Conservation (phyloP, 2,797 vertebrate species). For the Cuculus canorus region DNA sequence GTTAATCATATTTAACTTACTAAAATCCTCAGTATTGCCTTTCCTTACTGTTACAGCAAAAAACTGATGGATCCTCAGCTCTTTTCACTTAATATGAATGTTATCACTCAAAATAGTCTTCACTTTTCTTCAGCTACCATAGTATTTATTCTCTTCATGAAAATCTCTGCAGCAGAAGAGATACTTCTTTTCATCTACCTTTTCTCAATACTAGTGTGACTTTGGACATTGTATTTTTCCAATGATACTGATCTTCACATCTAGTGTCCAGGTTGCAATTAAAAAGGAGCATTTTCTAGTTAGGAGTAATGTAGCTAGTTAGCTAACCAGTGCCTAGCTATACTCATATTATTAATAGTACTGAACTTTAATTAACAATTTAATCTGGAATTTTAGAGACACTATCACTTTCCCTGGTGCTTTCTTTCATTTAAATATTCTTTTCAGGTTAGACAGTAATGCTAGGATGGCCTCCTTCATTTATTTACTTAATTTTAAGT, state of each 20-base stretch:
- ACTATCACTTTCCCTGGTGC: background rate
- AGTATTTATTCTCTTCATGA: background rate
- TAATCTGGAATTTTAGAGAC: background rate
- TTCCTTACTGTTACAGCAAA: background rate
- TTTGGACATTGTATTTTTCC: background rate
- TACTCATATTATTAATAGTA: background rate
- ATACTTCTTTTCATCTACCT: background rate
- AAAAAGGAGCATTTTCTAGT: background rate
- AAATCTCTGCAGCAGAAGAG: background rate
- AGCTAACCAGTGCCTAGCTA: background rate
- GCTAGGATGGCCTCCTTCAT: background rate
- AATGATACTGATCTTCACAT: background rate
- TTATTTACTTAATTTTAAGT: background rate
- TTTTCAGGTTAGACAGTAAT: background rate
- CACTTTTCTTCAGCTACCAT: background rate
- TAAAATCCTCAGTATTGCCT: background rate
- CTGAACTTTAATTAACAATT: background rate
- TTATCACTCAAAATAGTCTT: background rate
- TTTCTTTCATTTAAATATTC: background rate
- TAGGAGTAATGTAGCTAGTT: background rate
- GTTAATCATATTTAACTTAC: background rate
- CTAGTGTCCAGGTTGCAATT: background rate
- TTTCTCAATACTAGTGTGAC: background rate
- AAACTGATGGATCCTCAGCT: background rate
- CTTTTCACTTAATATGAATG: background rate